Evolutionary conservation across 2,797 vertebrate species (phyloP).

Genomic region (Alca torda): DNA sequence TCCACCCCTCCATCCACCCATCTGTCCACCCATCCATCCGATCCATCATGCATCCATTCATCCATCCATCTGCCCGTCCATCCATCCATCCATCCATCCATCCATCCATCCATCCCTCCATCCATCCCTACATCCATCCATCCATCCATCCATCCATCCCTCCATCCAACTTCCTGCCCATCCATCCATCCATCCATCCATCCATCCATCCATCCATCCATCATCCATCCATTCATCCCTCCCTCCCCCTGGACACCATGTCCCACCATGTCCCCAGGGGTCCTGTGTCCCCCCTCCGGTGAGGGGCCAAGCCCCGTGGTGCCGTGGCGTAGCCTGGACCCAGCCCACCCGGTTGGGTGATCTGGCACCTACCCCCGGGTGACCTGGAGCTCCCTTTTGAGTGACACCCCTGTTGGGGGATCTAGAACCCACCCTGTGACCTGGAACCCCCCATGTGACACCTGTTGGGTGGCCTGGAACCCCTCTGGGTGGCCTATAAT

Average conservation of each 20-base stretch:
- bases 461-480: background rate
- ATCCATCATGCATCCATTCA: too few species aligned
- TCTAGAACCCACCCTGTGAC: background rate
- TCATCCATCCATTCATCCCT: too few species aligned
- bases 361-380: background rate
- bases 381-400: background rate
- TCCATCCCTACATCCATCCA: too few species aligned
- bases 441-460: background rate
- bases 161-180: too few species aligned
- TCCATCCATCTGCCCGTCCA: background rate
- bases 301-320: background rate
- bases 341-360: background rate
- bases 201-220: too few species aligned
- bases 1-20: too few species aligned
- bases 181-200: too few species aligned
- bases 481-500: background rate
- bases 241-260: background rate
- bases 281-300: background rate
- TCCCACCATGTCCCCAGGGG: too few species aligned
- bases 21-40: too few species aligned
- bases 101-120: too few species aligned
- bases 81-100: fast-evolving
- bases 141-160: too few species aligned
- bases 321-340: background rate
- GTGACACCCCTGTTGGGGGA: background rate